Conservation (phyloP, 2,797 vertebrate species). For the Scyliorhinus canicula region DNA sequence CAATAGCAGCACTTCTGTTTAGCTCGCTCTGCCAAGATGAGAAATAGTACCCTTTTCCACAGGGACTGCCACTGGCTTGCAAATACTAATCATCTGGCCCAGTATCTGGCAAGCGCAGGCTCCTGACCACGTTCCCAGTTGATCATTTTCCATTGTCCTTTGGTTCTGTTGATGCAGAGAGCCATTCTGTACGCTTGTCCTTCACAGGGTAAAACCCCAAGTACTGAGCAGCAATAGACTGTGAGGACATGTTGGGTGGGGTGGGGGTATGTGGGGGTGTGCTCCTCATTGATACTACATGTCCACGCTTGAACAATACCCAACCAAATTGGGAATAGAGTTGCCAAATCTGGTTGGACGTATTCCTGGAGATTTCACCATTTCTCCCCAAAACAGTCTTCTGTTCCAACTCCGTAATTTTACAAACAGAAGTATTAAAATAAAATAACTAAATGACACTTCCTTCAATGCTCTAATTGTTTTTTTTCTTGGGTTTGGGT, state of each 20-base stretch:
- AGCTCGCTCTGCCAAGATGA: neutral
- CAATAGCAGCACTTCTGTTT: neutral
- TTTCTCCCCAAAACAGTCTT: too few species aligned
- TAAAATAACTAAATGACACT: too few species aligned
- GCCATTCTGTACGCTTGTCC: neutral
- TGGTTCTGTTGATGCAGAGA: neutral
- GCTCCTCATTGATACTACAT: too few species aligned
- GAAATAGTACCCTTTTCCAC: neutral
- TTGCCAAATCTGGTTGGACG: too few species aligned
- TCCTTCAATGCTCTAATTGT: too few species aligned
- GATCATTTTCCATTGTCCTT: neutral
- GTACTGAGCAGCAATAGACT: neutral
- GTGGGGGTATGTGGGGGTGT: too few species aligned
- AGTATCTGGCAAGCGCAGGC: neutral
- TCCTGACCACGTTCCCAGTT: neutral
- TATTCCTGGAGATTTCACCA: too few species aligned
- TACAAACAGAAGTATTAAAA: too few species aligned
- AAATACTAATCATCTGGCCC: neutral
- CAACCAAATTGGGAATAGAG: too few species aligned
- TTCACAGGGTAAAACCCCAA: neutral
- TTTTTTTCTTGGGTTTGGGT: too few species aligned
- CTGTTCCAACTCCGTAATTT: too few species aligned
- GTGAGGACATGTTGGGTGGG: neutral
- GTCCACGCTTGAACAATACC: too few species aligned
- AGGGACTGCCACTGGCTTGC: neutral